Evolutionary conservation across 1,140 invertebrate species (phyloP).

Genomic region (Apis florea): DNA sequence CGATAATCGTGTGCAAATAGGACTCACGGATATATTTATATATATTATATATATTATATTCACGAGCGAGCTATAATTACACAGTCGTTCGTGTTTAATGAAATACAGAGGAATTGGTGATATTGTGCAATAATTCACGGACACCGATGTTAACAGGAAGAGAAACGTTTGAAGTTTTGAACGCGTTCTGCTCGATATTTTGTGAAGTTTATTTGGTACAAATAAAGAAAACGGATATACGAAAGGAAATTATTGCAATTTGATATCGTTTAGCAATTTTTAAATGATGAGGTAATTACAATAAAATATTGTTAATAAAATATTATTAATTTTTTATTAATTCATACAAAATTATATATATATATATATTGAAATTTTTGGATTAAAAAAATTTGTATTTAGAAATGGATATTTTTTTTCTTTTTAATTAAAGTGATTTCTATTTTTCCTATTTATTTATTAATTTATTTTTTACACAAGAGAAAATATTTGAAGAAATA

Average conservation of each 20-base stretch:
- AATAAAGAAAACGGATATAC: too few relatives aligned
- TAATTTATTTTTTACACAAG: neutral
- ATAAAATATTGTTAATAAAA: too few relatives aligned
- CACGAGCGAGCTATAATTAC: conserved; percentile 11
- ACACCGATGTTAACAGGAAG: neutral
- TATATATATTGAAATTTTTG: too few relatives aligned
- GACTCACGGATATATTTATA: neutral
- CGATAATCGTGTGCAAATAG: neutral
- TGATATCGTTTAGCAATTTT: neutral
- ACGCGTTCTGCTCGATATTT: neutral
- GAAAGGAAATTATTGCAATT: neutral
- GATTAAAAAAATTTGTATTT: too few relatives aligned
- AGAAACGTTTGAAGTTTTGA: conserved; percentile 1
- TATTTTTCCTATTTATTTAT: too few relatives aligned
- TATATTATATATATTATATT: conserved; percentile 23
- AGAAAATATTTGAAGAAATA: neutral
- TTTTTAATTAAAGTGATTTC: too few relatives aligned
- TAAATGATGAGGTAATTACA: too few relatives aligned
- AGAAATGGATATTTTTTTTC: too few relatives aligned
- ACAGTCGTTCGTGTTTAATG: conserved; percentile 26
- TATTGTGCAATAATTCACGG: conserved; percentile 34
- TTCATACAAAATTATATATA: too few relatives aligned
- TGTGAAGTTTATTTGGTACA: conserved; percentile 2
- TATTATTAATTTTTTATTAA: too few relatives aligned
- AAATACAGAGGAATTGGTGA: conserved; percentile 22